Percentiles rank a stretch among this genome's conserved stretches.
Conservation (phyloP, 2,888 invertebrate species). For the Neoscelio sp. region DNA sequence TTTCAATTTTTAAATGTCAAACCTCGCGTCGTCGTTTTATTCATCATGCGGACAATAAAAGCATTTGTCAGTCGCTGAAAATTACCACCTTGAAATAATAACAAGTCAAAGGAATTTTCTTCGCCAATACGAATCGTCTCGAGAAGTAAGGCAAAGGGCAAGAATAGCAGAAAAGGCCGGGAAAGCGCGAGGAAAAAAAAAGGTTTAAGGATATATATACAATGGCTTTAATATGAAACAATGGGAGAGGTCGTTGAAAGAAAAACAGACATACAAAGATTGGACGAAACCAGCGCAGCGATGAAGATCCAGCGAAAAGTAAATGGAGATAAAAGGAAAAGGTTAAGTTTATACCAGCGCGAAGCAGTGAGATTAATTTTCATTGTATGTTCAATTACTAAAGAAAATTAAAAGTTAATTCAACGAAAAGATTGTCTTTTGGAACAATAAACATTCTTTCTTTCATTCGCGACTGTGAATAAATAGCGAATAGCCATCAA, state of each 20-base stretch:
- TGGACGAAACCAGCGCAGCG: conserved; percentile 40
- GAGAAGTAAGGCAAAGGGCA: conserved; percentile 1
- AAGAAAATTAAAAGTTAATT: conserved; percentile 45
- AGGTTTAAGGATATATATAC: conserved; percentile 44
- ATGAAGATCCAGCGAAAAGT: conserved; percentile 35
- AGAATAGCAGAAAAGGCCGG: conserved; percentile 8
- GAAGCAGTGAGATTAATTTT: conserved; percentile 38
- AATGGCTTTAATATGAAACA: conserved; percentile 46
- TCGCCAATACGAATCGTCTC: conserved; percentile 25
- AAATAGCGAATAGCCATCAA: too few species aligned
- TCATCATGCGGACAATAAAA: conserved; percentile 50
- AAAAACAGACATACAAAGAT: conserved; percentile 59
- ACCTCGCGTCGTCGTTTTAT: conserved; percentile 14
- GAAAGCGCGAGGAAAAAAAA: too few species aligned
- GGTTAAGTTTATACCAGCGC: conserved; percentile 7
- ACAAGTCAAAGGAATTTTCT: conserved; percentile 47
- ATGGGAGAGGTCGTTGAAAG: conserved; percentile 41
- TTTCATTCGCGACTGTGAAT: conserved; percentile 14
- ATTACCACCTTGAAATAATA: conserved; percentile 50
- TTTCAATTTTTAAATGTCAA: too few species aligned
- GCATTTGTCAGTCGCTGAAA: conserved; percentile 41
- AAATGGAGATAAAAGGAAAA: conserved; percentile 40
- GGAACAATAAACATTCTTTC: conserved; percentile 30
- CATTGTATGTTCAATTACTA: conserved; percentile 40
- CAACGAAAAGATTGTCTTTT: conserved; percentile 29